Conservation (phyloP, 1,140 invertebrate species). For the Riptortus pedestris region DNA sequence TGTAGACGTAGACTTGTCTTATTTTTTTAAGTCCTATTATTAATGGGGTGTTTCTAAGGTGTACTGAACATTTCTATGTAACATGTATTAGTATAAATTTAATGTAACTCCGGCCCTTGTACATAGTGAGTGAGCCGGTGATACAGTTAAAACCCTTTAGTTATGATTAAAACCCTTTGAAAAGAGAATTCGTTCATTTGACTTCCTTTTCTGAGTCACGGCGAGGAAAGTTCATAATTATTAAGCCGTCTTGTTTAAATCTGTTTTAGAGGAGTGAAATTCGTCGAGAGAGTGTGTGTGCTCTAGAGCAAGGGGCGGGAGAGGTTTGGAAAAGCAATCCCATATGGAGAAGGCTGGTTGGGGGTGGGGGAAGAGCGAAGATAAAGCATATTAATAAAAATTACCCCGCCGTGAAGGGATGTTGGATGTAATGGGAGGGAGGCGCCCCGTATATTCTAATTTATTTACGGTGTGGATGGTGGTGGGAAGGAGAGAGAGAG, state of each 20-base stretch:
- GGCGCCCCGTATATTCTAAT: slow-evolving; percentile 26
- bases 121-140: no score
- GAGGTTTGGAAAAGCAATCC: neutral
- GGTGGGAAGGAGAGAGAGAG: slow-evolving; percentile 2
- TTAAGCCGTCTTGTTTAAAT: neutral
- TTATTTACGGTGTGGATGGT: slow-evolving; percentile 22
- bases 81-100: no score
- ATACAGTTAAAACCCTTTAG: no score
- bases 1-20: no score
- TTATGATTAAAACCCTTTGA: neutral
- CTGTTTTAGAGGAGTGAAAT: neutral
- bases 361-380: no score
- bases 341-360: neutral
- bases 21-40: no score
- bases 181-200: neutral
- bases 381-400: slow-evolving; percentile 18
- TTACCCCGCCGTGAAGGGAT: slow-evolving; percentile 15
- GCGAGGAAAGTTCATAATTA: neutral
- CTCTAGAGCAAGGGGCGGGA: neutral
- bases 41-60: no score
- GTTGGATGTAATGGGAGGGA: slow-evolving; percentile 13
- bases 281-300: neutral
- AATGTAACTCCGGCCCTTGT: no score
- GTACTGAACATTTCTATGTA: no score
- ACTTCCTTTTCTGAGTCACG: neutral